Conservation (phyloP, 2,888 invertebrate species). For the Tiliacea citrago region DNA sequence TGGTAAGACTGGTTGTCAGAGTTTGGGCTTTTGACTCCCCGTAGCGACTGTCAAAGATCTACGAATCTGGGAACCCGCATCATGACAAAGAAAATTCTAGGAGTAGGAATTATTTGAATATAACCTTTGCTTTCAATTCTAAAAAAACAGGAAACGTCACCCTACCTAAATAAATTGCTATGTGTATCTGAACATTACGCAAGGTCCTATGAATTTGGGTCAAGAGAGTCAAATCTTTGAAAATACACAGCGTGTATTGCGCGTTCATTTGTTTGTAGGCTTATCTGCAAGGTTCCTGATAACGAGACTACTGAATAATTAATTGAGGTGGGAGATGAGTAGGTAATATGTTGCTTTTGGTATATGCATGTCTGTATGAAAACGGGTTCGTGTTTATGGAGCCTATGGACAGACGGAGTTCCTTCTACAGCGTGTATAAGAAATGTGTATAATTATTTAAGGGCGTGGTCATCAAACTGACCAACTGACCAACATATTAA, state of each 20-base stretch:
- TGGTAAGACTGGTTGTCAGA: too few relatives aligned
- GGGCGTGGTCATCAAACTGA: too few relatives aligned
- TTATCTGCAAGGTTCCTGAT: slow-evolving; percentile 60
- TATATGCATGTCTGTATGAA: too few relatives aligned
- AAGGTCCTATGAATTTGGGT: slow-evolving; percentile 45
- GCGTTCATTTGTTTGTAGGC: slow-evolving; percentile 21
- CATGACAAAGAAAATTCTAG: not conserved
- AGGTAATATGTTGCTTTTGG: not conserved
- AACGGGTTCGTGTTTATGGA: too few relatives aligned
- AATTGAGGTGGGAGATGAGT: slow-evolving; percentile 31
- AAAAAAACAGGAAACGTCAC: slow-evolving; percentile 12
- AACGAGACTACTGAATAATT: slow-evolving; percentile 46
- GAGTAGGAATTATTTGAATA: not conserved
- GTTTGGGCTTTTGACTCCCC: too few relatives aligned
- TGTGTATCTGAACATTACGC: slow-evolving; percentile 19
- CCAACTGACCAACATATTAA: too few relatives aligned
- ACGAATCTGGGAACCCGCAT: not conserved
- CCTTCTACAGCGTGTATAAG: too few relatives aligned
- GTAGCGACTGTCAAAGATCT: too few relatives aligned
- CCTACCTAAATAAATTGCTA: not conserved
- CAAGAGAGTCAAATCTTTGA: slow-evolving; percentile 46
- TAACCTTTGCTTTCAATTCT: not conserved
- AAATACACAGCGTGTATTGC: slow-evolving; percentile 35
- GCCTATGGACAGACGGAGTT: too few relatives aligned
- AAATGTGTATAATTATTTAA: too few relatives aligned